phyloP scores from a whole-genome alignment of 2,113 vertebrate species.

The Lepidothrix coronata region DNA sequence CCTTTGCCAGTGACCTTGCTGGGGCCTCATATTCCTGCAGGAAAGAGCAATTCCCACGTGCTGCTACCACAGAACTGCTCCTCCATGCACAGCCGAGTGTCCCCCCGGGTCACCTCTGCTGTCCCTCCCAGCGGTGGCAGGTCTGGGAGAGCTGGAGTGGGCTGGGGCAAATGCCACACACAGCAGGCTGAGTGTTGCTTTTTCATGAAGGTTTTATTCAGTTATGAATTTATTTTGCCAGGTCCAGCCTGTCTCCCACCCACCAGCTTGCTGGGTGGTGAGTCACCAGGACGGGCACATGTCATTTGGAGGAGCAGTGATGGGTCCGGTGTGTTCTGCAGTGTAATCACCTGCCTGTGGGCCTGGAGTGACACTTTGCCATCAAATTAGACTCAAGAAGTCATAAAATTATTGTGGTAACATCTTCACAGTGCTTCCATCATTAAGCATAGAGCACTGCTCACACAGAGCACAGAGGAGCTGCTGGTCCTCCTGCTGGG shows the following conservation, averaged over 20 bases:
- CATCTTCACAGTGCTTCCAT: not conserved
- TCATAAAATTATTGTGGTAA: not conserved
- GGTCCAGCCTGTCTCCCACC: not conserved
- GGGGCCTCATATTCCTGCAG: not conserved
- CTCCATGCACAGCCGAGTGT: not conserved
- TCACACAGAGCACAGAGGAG: rapidly evolving
- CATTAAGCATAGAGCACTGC: not conserved
- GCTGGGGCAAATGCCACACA: not conserved
- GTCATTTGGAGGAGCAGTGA: not conserved
- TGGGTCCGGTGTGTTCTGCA: not conserved
- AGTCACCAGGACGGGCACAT: rapidly evolving
- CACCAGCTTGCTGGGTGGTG: not conserved
- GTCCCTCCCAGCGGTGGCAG: rapidly evolving
- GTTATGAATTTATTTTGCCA: not conserved
- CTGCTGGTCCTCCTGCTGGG: not conserved
- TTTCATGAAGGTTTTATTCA: not conserved
- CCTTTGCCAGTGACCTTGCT: not conserved
- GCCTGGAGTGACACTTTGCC: not conserved
- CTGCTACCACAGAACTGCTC: not conserved
- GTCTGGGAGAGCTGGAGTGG: not conserved
- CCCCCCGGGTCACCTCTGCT: not conserved
- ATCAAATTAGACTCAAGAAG: not conserved
- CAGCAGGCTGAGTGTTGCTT: not conserved
- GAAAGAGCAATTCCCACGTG: not conserved
- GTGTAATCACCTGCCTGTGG: rapidly evolving